These are phyloP conservation scores for Paracanthobrama guichenoti DNA, from an alignment of 2,113 vertebrate species.

Conservation along the genomic window DNA sequence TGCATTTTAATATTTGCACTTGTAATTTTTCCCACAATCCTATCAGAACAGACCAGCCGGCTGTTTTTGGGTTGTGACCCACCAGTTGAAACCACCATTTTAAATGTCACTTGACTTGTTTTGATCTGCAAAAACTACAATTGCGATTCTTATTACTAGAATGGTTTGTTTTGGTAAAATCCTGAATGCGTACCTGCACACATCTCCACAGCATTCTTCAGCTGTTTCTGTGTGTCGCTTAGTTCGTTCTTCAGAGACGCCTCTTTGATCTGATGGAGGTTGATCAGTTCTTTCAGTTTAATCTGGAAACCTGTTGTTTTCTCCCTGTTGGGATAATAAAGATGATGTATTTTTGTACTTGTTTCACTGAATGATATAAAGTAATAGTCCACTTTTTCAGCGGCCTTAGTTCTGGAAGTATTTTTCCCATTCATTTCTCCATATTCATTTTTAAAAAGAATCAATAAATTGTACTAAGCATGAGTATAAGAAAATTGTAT, in stretches of 20 bases:
- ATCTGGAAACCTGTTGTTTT: slow-evolving; percentile 62
- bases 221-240: slow-evolving; percentile 60
- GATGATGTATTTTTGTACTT: neutral
- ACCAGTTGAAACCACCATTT: neutral
- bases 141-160: neutral
- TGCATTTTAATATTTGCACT: neutral
- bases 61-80: no score
- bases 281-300: slow-evolving; percentile 63
- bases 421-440: neutral
- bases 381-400: neutral
- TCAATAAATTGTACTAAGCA: neutral
- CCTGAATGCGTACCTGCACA: slow-evolving; percentile 49
- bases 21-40: neutral
- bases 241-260: slow-evolving; percentile 60
- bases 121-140: neutral
- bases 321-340: slow-evolving; percentile 60
- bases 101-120: neutral
- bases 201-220: slow-evolving; percentile 59
- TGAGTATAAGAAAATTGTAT: neutral
- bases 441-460: neutral
- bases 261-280: slow-evolving; percentile 63
- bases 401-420: neutral
- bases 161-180: neutral
- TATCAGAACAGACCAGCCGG: neutral
- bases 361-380: neutral